Evolutionary conservation across 2,888 invertebrate species (phyloP), one percentile per base, ranked within the genome.

Genomic region (Ormia ochracea): DNA sequence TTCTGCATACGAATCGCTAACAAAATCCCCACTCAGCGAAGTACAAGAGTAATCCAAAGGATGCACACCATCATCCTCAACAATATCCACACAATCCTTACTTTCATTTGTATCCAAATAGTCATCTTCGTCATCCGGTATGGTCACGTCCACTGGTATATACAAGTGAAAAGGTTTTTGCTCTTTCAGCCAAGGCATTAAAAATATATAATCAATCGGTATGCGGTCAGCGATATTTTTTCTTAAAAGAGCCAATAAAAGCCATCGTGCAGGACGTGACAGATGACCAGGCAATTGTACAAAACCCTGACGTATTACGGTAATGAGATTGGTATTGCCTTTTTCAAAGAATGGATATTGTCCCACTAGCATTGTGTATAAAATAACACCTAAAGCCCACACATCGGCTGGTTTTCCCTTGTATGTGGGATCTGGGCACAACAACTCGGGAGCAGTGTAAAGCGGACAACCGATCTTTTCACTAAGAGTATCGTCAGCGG

Each of bases 301-400:
- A 70, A 87, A 86, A 48, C 88, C 86, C 45, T 88, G 88, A 0
- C 88, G 84, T 41, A 88, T 88, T 3, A 88, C 85, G 4, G 88
- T 87, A 14, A 88, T 88, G n/a, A 88, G 83, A 79, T 87, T 88
- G 81, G 87, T 88, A 66, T 88, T 88, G 65, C 87, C 87, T 82
- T 88, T 87, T 78, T 88, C 89, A 72, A 89, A 89, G 75, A 89
- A 89, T n/a, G 89, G 89, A 83, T 90, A 90, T 73, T 88, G 88
- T 1, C 89, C 89, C 36, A 88, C 88, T 1, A 89, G 84, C 88
- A 89, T 89, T 1, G 89, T 89, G 65, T 90, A 89, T 0, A 89
- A 83, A 48, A 90, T 88, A 2, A 90, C 89, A 12, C 89, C 89
- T 14, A 89, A 81, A 0, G 90, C 88, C 89, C 89, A 89, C 86